Evolutionary conservation across 2,888 invertebrate genomes (phyloP), one percentile per base, ranked within the genome.

Genomic region (Cheilosia soror): DNA sequence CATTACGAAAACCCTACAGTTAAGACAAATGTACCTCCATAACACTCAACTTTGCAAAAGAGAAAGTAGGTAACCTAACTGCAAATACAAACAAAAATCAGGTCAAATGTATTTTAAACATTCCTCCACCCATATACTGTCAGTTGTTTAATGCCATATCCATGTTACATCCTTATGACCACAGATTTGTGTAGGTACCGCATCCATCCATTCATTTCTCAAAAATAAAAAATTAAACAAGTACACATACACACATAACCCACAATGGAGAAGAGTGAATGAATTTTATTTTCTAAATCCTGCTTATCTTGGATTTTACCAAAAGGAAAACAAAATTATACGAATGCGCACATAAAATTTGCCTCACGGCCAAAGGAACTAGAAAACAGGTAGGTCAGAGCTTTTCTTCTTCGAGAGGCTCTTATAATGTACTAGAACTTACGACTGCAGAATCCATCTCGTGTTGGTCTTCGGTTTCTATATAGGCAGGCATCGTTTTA

Each of bases 201-300:
- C 2, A 20, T 20, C 49, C 13, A 20, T 31, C n/a, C 25, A 62
- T 55, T 68, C 62, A 71, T 40, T 63, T 78, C 37, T 2, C 51
- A 51, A 51, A 51, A 25, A 27, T 25, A 27, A 49, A 49, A 7
- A 29, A 44, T 20, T 47, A 73, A 13, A 44, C 44, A 47, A 15
- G 5, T n/a, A n/a, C n/a, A n/a, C 60, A 7, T n/a, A 13, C 13
- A n/a, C 20, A 20, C 20, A 20, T 20, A 20, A 20, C 20, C 20
- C 20, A 20, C 20, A 37, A 27, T 9, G 37, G 1, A 40, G 27
- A 20, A 0, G 57, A 40, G 31, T 27, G 15, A 31, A 27, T 11
- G 47, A 68, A 37, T 84, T 78, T 73, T 83, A 83, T 79, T 84
- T 84, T 69, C 83, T 33, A 75, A 84, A 84, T 75, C 51, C 77